Evolutionary conservation across 2,888 invertebrate genomes (phyloP).

Genomic region (Troilus luridus): DNA sequence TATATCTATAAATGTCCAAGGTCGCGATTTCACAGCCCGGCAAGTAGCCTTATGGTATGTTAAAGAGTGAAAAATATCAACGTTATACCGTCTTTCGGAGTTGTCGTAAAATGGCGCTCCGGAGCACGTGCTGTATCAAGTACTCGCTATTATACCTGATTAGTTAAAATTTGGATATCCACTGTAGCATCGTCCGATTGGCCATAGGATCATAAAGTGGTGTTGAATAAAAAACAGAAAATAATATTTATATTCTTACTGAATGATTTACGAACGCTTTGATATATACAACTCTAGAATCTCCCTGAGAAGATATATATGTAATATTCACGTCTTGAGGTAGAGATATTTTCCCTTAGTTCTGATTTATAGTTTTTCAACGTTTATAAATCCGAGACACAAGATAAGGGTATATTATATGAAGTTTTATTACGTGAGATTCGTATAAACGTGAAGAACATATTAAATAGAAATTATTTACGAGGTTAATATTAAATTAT

Average conservation of each 20-base stretch:
- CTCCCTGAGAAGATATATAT: neutral
- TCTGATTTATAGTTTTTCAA: constrained; percentile 23
- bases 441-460: neutral
- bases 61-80: no score
- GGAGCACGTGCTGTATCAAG: no score
- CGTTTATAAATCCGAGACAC: neutral
- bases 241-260: neutral
- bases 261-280: neutral
- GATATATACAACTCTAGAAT: neutral
- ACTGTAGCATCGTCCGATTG: no score
- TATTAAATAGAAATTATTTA: neutral
- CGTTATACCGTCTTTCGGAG: no score
- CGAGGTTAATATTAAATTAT: neutral
- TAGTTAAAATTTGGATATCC: no score
- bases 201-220: no score
- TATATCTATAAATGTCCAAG: no score
- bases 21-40: no score
- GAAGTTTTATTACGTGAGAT: neutral
- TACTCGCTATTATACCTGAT: no score
- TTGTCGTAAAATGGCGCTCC: no score
- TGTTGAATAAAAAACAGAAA: no score
- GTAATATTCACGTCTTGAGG: neutral
- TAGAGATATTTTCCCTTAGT: neutral
- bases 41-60: no score
- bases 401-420: neutral